A percentile compares a stretch with the other conserved stretches of the same genome.
phyloP scores from a whole-genome alignment of 2,888 invertebrate genomes.

The Cybosia mesomella region DNA sequence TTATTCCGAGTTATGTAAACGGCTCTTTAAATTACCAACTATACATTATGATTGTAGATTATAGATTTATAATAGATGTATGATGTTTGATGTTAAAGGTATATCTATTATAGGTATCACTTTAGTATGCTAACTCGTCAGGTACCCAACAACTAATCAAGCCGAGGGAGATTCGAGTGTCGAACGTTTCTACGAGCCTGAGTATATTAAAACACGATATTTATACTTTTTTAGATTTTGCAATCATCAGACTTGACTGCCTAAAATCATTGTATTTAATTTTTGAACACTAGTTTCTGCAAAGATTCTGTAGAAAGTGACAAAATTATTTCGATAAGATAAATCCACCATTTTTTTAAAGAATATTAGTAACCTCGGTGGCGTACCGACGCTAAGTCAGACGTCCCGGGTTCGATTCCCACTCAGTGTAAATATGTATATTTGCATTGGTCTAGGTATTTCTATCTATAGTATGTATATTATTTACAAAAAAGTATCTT shows the following conservation, averaged over 20 bases:
- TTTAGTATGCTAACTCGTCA: constrained; percentile 72
- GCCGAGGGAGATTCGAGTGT: constrained; percentile 38
- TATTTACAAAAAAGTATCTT: no score
- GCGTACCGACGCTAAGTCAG: no score
- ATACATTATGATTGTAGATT: constrained; percentile 24
- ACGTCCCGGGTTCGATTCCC: no score
- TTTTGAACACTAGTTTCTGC: no score
- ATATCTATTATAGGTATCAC: constrained; percentile 67
- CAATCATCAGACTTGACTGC: not conserved
- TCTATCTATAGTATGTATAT: no score
- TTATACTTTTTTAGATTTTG: not conserved
- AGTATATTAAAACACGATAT: constrained; percentile 19
- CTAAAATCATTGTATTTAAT: not conserved
- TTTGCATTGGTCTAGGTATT: no score
- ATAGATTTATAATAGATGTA: constrained; percentile 40
- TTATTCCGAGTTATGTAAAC: constrained; percentile 1
- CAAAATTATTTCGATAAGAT: no score
- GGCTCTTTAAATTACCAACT: constrained; percentile 25
- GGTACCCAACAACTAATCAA: constrained; percentile 56
- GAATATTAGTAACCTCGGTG: no score
- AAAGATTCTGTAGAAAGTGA: no score
- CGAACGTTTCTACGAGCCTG: constrained; percentile 30
- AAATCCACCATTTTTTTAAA: no score
- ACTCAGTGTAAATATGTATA: no score
- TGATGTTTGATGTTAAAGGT: constrained; percentile 54